Evolutionary conservation across 2,888 invertebrate genomes (phyloP).

Genomic region (Cremastinae sp.): DNA sequence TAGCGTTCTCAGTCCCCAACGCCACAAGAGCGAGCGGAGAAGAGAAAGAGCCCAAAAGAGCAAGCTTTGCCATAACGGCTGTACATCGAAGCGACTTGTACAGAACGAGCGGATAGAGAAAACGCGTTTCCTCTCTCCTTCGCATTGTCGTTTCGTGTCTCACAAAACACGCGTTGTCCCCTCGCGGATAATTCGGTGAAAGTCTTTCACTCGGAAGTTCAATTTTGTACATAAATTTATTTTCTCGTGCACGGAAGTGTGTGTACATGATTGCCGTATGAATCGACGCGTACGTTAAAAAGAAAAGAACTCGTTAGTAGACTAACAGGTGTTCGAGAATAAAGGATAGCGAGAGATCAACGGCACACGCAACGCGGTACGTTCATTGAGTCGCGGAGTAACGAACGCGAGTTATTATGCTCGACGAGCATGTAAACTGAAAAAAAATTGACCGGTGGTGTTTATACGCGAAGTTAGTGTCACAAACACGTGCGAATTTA

Average conservation of each 20-base stretch:
- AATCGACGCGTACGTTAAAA: conserved; percentile 23
- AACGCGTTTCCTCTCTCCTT: conserved; percentile 51
- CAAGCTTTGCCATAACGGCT: conserved; percentile 56
- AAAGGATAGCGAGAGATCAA: conserved; percentile 48
- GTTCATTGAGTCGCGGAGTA: conserved; percentile 51
- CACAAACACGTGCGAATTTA: neutral
- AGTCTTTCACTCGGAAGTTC: neutral
- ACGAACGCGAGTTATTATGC: conserved; percentile 1
- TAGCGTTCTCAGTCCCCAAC: conserved; percentile 69
- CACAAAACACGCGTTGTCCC: too few species aligned
- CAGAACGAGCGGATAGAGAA: conserved; percentile 32
- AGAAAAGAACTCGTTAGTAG: conserved; percentile 28
- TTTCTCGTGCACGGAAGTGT: neutral
- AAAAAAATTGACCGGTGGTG: conserved; percentile 16
- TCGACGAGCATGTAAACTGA: conserved; percentile 25
- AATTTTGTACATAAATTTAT: neutral
- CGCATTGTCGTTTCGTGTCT: conserved; percentile 32
- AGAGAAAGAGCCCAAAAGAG: conserved; percentile 62
- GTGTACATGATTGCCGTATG: conserved; percentile 22
- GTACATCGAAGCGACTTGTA: conserved; percentile 26
- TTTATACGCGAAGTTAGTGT: neutral
- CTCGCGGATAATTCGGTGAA: neutral
- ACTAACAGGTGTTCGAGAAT: conserved; percentile 48
- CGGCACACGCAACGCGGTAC: conserved; percentile 41
- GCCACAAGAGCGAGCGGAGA: conserved; percentile 67